Evolutionary conservation across 2,888 invertebrate species (phyloP).

Genomic region (Eustalomyia histrio): DNA sequence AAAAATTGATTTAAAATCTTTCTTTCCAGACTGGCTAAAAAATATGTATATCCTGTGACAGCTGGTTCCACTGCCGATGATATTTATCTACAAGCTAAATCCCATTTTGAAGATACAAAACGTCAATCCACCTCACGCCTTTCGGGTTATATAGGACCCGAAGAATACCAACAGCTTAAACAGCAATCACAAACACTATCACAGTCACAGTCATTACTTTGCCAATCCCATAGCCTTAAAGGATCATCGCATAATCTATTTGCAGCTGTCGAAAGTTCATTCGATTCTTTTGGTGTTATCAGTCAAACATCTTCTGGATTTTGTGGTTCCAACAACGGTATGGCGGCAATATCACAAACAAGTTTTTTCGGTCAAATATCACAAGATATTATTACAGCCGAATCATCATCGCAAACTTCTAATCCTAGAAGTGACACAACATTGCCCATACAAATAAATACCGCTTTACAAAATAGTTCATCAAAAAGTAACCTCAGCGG

Average conservation of each 20-base stretch:
- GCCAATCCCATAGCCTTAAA: slow-evolving; percentile 42
- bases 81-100: slow-evolving; percentile 79
- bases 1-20: neutral
- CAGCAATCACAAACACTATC: slow-evolving; percentile 65
- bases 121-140: slow-evolving; percentile 70
- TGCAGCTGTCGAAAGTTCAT: slow-evolving; percentile 72
- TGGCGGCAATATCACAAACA: slow-evolving; percentile 65
- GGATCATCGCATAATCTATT: slow-evolving; percentile 71
- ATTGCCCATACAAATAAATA: slow-evolving; percentile 70
- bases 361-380: slow-evolving; percentile 69
- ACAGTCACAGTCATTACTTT: slow-evolving; percentile 37
- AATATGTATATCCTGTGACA: slow-evolving; percentile 84
- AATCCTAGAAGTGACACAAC: slow-evolving; percentile 50
- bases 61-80: slow-evolving; percentile 84
- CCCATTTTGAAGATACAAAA: slow-evolving; percentile 72
- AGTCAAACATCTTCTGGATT: slow-evolving; percentile 68
- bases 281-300: slow-evolving; percentile 72
- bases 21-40: slow-evolving; percentile 82
- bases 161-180: slow-evolving; percentile 76
- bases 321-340: slow-evolving; percentile 42
- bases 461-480: slow-evolving; percentile 75
- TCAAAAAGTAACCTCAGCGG: slow-evolving; percentile 77
- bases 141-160: slow-evolving; percentile 76
- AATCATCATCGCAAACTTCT: slow-evolving; percentile 48
- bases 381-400: slow-evolving; percentile 33